A percentile compares a stretch with the other conserved stretches of the same genome.
These are phyloP conservation scores for Chanos chanos DNA, from an alignment of 2,797 vertebrate genomes.

Conservation along the genomic window DNA sequence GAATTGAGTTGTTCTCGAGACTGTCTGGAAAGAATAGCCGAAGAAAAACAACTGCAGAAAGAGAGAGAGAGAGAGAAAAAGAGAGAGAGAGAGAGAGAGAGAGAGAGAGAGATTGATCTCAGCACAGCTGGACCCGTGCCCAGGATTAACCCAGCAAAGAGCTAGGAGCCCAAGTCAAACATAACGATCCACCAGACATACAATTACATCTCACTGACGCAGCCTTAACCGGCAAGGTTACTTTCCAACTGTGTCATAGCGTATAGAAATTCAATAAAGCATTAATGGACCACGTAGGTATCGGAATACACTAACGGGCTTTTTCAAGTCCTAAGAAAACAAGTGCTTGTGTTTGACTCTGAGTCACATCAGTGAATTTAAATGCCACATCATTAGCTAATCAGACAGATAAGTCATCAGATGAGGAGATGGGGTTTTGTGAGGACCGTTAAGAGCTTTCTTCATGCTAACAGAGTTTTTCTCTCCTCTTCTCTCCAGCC, in stretches of 20 bases:
- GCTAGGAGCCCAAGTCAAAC: slow-evolving; percentile 30
- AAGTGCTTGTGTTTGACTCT: slow-evolving; percentile 38
- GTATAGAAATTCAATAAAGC: not conserved
- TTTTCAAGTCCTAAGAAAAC: not conserved
- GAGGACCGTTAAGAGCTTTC: slow-evolving; percentile 47
- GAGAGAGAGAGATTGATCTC: slow-evolving; percentile 27
- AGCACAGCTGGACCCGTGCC: slow-evolving; percentile 27
- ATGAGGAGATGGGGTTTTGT: slow-evolving; percentile 46
- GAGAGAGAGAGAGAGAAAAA: not conserved
- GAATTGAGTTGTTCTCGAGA: slow-evolving; percentile 4
- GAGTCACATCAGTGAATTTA: slow-evolving; percentile 49
- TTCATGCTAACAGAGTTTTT: slow-evolving; percentile 30
- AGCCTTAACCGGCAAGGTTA: too few species aligned
- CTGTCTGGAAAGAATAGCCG: slow-evolving; percentile 4
- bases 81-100: not conserved
- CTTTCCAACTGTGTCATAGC: not conserved
- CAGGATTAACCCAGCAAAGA: slow-evolving; percentile 37
- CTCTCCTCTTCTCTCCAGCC: slow-evolving; percentile 28
- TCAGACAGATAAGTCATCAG: slow-evolving; percentile 51
- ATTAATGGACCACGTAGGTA: not conserved
- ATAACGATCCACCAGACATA: slow-evolving; percentile 39
- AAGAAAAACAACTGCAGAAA: slow-evolving; percentile 30
- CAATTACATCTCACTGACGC: not conserved
- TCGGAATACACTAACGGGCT: too few species aligned
- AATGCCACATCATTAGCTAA: slow-evolving; percentile 53